phyloP scores from a whole-genome alignment of 2,888 invertebrate genomes.

The Atrina japonica region DNA sequence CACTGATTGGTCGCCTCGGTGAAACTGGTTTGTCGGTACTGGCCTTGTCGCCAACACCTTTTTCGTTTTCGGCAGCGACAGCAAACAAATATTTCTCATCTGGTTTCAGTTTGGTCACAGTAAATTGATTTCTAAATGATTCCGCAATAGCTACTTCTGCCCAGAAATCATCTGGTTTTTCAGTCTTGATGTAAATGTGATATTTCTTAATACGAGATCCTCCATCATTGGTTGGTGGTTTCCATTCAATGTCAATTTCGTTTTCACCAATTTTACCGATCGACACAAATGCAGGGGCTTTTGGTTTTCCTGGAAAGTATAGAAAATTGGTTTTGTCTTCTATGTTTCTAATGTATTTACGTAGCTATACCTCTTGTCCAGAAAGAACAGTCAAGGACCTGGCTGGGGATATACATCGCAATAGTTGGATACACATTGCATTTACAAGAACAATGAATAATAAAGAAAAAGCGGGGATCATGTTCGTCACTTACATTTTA shows the following conservation, averaged over 20 bases:
- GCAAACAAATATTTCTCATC: constrained; percentile 93
- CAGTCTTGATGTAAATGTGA: constrained; percentile 65
- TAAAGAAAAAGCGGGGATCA: no score
- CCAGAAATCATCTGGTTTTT: constrained; percentile 62
- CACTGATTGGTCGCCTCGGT: constrained; percentile 63
- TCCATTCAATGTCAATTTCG: constrained; percentile 80
- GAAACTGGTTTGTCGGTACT: constrained; percentile 79
- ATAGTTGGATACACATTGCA: no score
- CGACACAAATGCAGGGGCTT: constrained; percentile 57
- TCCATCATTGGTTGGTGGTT: constrained; percentile 81
- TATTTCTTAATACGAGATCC: constrained; percentile 81
- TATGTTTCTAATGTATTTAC: no score
- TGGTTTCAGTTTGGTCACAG: constrained; percentile 83
- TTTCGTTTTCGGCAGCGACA: constrained; percentile 94
- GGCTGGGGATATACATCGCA: no score
- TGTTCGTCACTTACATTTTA: no score
- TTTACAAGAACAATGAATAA: no score
- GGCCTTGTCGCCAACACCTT: constrained; percentile 92
- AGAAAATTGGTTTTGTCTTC: constrained; percentile 8
- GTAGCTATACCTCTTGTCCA: no score
- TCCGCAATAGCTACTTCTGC: constrained; percentile 59
- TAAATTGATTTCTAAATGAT: constrained; percentile 54
- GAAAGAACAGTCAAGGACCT: no score
- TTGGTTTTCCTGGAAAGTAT: constrained; percentile 54
- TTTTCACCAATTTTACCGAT: constrained; percentile 59